Percentiles rank a stretch among this genome's conserved stretches.
These are phyloP conservation scores for Hippolais icterina DNA, from an alignment of 2,113 vertebrate species.

Conservation along the genomic window DNA sequence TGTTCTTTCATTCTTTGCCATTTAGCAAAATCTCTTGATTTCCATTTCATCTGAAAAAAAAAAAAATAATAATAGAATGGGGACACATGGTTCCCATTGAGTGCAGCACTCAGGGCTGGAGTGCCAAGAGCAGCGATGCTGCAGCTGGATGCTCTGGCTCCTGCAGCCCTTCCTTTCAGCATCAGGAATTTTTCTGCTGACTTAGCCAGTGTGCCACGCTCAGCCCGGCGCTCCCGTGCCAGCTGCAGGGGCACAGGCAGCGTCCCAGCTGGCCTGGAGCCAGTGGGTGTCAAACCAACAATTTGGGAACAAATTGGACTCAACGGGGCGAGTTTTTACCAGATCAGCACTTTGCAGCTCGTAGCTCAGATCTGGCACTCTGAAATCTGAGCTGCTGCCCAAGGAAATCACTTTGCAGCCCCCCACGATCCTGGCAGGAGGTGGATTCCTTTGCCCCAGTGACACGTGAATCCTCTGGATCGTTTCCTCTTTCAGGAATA, in stretches of 20 bases:
- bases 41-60: neutral
- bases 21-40: neutral
- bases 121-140: neutral
- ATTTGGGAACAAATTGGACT: neutral
- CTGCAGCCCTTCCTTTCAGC: neutral
- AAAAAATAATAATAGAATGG: rapidly evolving
- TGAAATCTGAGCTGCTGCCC: rapidly evolving
- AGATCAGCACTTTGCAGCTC: neutral
- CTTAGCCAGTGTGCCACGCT: neutral
- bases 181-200: neutral
- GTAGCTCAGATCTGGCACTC: neutral
- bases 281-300: rapidly evolving
- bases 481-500: neutral
- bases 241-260: neutral
- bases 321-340: neutral
- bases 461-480: neutral
- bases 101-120: neutral
- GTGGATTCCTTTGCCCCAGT: neutral
- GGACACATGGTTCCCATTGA: neutral
- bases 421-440: rapidly evolving
- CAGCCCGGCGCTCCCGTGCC: rapidly evolving
- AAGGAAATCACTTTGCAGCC: rapidly evolving
- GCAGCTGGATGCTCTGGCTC: neutral
- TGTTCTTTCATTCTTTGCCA: neutral
- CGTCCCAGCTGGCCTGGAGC: neutral